A percentile compares a stretch with the other conserved stretches of the same genome.
Conservation (phyloP, 30 jellyfish, hydroid and myxozoan genomes). For the Cassiopea andromeda region DNA sequence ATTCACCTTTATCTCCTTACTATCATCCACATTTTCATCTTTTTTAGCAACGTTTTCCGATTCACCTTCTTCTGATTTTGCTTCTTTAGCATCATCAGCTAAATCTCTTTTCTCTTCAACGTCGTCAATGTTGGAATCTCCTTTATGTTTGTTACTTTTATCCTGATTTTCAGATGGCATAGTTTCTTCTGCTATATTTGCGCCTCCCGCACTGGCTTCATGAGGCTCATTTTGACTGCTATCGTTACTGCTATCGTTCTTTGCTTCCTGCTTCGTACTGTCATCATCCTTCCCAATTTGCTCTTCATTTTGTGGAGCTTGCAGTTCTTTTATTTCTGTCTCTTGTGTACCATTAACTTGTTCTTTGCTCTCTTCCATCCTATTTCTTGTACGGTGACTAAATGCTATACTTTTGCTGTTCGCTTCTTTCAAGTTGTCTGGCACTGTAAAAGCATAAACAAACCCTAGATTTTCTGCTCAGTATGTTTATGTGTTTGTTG, state of each 20-base stretch:
- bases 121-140: background rate
- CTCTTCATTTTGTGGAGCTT: background rate
- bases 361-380: background rate
- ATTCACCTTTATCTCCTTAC: background rate
- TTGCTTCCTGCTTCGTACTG: background rate
- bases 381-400: background rate
- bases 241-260: too few species aligned
- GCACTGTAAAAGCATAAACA: too few species aligned
- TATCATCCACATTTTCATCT: too few species aligned
- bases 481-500: background rate
- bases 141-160: background rate
- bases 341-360: background rate
- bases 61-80: too few species aligned
- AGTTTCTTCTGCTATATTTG: background rate
- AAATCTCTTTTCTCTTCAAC: background rate
- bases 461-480: background rate
- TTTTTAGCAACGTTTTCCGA: too few species aligned
- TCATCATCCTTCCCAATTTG: background rate
- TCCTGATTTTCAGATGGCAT: background rate
- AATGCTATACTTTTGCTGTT: too few species aligned
- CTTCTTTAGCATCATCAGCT: background rate
- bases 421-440: too few species aligned
- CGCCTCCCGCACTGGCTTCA: background rate
- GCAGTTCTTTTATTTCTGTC: background rate
- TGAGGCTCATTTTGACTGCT: background rate